Evolutionary conservation across 2,797 vertebrate species (phyloP).

Genomic region (Aselliscus stoliczkanus): DNA sequence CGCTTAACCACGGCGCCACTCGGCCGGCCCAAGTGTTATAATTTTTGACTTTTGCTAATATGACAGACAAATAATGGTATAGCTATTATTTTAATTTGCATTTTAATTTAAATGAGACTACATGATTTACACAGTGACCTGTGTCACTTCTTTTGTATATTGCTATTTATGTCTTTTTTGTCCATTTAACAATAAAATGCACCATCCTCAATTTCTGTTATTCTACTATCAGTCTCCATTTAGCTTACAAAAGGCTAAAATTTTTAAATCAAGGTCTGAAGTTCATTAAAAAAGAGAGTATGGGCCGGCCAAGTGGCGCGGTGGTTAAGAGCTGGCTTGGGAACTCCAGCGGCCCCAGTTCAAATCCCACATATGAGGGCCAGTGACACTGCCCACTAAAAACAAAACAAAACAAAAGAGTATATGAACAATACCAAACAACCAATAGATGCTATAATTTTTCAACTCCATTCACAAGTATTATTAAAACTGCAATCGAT

Average conservation of each 20-base stretch:
- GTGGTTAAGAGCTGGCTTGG: too few relatives aligned
- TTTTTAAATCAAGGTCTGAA: not conserved
- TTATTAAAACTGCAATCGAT: conserved; percentile 7
- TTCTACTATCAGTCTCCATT: not conserved
- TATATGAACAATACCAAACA: not conserved
- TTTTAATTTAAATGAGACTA: not conserved
- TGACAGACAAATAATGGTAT: not conserved
- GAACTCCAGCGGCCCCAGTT: too few relatives aligned
- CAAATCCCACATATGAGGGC: too few relatives aligned
- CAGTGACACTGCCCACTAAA: too few relatives aligned
- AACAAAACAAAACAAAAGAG: not conserved
- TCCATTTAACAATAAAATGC: not conserved
- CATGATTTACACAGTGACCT: not conserved
- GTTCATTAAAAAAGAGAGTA: not conserved
- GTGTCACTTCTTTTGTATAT: not conserved
- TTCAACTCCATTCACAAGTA: conserved; percentile 18
- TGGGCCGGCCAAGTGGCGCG: too few relatives aligned
- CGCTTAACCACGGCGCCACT: too few relatives aligned
- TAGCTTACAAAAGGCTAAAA: conserved; percentile 21
- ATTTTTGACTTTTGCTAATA: not conserved
- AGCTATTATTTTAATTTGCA: not conserved
- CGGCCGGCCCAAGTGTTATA: not conserved
- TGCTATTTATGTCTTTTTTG: not conserved
- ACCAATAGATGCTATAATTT: not conserved
- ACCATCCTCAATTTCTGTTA: not conserved